Base-by-base conservation (phyloP, 2,797 vertebrate genomes). In the Xerus rutilus region DNA sequence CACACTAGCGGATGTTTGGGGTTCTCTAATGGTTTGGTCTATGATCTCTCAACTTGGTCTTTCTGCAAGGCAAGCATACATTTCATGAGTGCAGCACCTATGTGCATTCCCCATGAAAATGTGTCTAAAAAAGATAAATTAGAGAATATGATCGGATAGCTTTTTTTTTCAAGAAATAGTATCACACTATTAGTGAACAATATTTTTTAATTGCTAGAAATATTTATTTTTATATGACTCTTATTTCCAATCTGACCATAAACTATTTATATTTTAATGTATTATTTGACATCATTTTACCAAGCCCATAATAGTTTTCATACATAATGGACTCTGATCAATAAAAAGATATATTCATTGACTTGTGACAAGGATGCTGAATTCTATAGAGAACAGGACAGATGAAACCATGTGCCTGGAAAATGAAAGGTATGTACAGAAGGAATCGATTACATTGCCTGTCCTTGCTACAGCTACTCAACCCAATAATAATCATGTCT, bases 71-170 rank as follows among this genome's bases (percentile, higher is more conserved):
- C 43, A 79, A 95, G 49, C 57, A 90, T 59, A 83, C 35, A 69
- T 59, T 79, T 91, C 90, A 88, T 64, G 95, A 95, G 49, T 45
- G 11, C 5, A 52, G 47, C 54, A 47, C 54, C 74, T 82, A 57
- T 35, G 43, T 49, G 49, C 10, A 18, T 86, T 93, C 20, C 32
- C 35, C 14, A 67, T 28, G 62, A 69, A 91, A 77, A 59, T 52
- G 43, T 67, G 52, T 93, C 62, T 86, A 67, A 90, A 82, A 96
- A 86, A n/a, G 32, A 93, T 57, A 82, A 93, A 83, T 86, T 95
- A 65, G 32, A 59, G 30, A 82, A 92, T 90, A 62, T 89, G 39
- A 70, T 74, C 84, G 20, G 59, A 82, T 57, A 43, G 14, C 5
- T 9, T 45, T 67, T 45, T 67, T 45, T 23, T 45, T 32, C 15